These are phyloP conservation scores for Nysson spinosus DNA, from an alignment of 2,888 invertebrate species.

Conservation along the genomic window DNA sequence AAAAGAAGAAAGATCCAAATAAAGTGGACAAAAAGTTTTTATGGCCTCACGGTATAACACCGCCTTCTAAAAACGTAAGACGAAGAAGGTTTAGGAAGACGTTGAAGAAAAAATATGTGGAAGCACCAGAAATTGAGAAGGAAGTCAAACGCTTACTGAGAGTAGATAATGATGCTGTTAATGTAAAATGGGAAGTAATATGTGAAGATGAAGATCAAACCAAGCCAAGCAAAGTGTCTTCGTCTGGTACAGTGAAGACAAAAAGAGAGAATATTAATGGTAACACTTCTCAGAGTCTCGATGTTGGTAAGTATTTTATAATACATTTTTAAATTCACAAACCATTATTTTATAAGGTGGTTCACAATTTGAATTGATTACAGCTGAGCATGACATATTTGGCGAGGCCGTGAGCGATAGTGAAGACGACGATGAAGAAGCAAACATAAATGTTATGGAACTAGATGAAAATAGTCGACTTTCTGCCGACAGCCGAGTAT, in stretches of 20 bases:
- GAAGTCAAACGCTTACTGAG: conserved; percentile 95
- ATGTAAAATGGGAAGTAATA: conserved; percentile 92
- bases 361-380: conserved; percentile 61
- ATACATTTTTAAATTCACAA: neutral
- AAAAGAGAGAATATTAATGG: conserved; percentile 72
- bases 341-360: neutral
- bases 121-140: conserved; percentile 98
- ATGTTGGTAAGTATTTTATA: conserved; percentile 77
- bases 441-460: conserved; percentile 85
- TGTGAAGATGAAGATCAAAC: conserved; percentile 89
- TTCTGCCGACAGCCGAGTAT: conserved; percentile 85
- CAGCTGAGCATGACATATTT: conserved; percentile 91
- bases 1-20: conserved; percentile 90
- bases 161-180: conserved; percentile 94
- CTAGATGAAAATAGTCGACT: conserved; percentile 88
- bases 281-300: conserved; percentile 76
- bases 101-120: conserved; percentile 96
- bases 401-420: conserved; percentile 95
- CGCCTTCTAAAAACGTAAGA: conserved; percentile 96
- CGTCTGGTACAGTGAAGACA: conserved; percentile 72
- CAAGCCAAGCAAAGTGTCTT: conserved; percentile 73
- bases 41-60: conserved; percentile 97
- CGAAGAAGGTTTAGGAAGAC: conserved; percentile 96
- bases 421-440: conserved; percentile 88
- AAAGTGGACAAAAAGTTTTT: conserved; percentile 95